A percentile compares a stretch with the other conserved stretches of the same genome.
phyloP scores from a whole-genome alignment of 2,888 invertebrate genomes.

The Kuschelorhynchus macadamiae region DNA sequence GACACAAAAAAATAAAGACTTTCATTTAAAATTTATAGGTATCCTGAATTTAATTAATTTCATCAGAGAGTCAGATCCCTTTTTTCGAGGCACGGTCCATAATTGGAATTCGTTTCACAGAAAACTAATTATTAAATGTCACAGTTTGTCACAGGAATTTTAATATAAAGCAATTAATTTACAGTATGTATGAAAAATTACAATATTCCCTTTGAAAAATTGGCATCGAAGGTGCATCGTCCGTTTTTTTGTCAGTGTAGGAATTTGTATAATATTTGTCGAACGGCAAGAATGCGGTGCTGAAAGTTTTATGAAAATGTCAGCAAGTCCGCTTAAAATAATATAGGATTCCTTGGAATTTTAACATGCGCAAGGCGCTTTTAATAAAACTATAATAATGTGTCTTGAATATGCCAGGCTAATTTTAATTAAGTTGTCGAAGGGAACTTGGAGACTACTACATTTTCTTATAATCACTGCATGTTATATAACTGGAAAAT shows the following conservation, averaged over 20 bases:
- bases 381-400: constrained; percentile 8
- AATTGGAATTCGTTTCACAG: constrained; percentile 62
- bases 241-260: constrained; percentile 27
- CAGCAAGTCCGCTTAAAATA: constrained; percentile 31
- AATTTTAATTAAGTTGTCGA: no score
- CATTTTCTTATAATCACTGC: no score
- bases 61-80: constrained; percentile 18
- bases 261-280: constrained; percentile 42
- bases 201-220: constrained; percentile 32
- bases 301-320: constrained; percentile 40
- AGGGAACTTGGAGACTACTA: no score
- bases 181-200: constrained; percentile 45
- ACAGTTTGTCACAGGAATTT: constrained; percentile 63
- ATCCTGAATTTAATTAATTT: constrained; percentile 33
- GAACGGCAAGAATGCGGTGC: constrained; percentile 37
- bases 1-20: no score
- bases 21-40: constrained; percentile 33
- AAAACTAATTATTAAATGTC: constrained; percentile 63
- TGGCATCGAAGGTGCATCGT: constrained; percentile 42
- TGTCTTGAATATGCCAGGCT: no score
- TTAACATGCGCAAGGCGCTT: constrained; percentile 17
- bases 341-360: constrained; percentile 33
- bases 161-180: constrained; percentile 63
- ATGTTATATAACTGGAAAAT: no score
- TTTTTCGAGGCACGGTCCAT: constrained; percentile 38